Base-by-base conservation (phyloP, 2,797 vertebrate genomes). In the Ataeniobius toweri region DNA sequence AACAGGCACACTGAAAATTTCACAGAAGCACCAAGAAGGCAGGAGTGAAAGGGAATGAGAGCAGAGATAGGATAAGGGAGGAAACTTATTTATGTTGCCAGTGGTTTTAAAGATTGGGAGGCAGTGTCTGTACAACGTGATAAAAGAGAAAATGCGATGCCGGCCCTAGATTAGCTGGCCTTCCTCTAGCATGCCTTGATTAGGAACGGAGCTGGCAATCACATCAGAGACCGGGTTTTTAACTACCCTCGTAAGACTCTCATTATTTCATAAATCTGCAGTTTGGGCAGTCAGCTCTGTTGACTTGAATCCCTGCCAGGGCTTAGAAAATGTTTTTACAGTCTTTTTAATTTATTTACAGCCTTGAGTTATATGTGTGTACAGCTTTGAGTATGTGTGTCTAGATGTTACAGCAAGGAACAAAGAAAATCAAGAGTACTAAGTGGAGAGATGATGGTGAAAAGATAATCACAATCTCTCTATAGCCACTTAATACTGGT, bases 211-310 rank as follows among this genome's bases (percentile, higher is more conserved):
- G 77, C 84, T 91, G 90, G 90, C 90, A 71, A 74, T 88, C 83
- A 79, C 89, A 86, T 92, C 90, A 91, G 84, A 93, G 85, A 73
- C 77, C 0, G 9, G 70, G 78, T 55, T 74, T 90, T 92, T 88
- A 88, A 90, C 83, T 81, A 79, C 83, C 76, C 79, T 88, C 86
- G 80, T 77, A 88, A 85, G 84, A 85, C 86, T 87, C 86, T 92
- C 84, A 88, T 93, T 93, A 93, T 93, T 93, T 91, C 86, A 94
- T 91, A 89, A 91, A 91, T 91, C 84, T 90, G 79, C 75, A 88
- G 24, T 89, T 88, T 77, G 78, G 83, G 74, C 85, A 13, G 86
- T 74, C 72, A 10, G 74, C 46, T 88, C 55, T 88, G 86, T 90
- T 91, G 84, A 90, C 87, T 81, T 89, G 87, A 91, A 82, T 51